Percentiles rank a stretch among this genome's conserved stretches.
Evolutionary conservation across 1,140 invertebrate species (phyloP).

Genomic region (Drepana arcuata): DNA sequence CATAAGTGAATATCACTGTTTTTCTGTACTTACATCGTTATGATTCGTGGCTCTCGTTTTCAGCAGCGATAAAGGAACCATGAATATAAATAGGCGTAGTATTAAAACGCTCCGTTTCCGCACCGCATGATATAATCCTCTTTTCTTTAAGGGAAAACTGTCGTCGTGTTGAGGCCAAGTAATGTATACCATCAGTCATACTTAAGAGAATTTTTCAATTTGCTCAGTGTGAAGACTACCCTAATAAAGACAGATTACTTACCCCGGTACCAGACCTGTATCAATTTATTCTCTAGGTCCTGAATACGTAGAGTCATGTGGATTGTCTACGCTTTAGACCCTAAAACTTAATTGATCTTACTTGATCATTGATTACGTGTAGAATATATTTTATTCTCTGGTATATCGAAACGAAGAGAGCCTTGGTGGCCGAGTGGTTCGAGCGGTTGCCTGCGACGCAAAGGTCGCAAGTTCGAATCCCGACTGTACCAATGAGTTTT

Average conservation of each 20-base stretch:
- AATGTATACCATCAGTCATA: slow-evolving; percentile 65
- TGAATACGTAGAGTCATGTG: too few relatives aligned
- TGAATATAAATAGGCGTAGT: slow-evolving; percentile 67
- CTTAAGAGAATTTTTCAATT: slow-evolving; percentile 68
- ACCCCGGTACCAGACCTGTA: slow-evolving; percentile 14
- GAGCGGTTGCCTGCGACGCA: too few relatives aligned
- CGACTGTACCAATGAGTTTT: too few relatives aligned
- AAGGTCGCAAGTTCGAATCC: too few relatives aligned
- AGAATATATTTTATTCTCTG: too few relatives aligned
- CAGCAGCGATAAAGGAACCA: slow-evolving; percentile 37
- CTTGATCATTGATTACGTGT: too few relatives aligned
- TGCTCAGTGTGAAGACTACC: slow-evolving; percentile 39
- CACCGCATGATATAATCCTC: slow-evolving; percentile 55
- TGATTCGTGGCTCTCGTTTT: slow-evolving; percentile 35
- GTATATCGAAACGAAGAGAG: too few relatives aligned
- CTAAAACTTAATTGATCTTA: too few relatives aligned
- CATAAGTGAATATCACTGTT: slow-evolving; percentile 31
- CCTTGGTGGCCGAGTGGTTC: too few relatives aligned
- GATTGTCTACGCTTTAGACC: too few relatives aligned
- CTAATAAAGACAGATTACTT: slow-evolving; percentile 61
- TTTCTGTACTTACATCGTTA: slow-evolving; percentile 38
- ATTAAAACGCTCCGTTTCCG: slow-evolving; percentile 54
- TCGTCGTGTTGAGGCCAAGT: slow-evolving; percentile 51
- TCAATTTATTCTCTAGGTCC: too few relatives aligned
- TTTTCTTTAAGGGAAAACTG: slow-evolving; percentile 55